A percentile compares a stretch with the other conserved stretches of the same genome.
Conservation (phyloP, 1,140 invertebrate genomes). For the Anastrepha obliqua region DNA sequence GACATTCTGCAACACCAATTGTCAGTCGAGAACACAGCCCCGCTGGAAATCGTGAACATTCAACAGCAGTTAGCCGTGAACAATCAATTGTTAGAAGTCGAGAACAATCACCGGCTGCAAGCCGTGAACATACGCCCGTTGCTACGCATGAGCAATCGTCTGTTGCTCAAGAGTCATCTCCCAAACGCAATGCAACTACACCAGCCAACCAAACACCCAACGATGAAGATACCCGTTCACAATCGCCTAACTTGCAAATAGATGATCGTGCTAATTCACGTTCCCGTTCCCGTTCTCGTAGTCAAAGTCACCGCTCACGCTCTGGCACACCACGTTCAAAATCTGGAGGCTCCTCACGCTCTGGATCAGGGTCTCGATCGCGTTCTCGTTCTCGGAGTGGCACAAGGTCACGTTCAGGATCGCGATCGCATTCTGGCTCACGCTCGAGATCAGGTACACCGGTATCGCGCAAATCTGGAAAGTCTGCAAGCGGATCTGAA, state of each 20-base stretch:
- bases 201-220: conserved; percentile 41
- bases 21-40: no score
- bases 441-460: conserved; percentile 64
- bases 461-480: conserved; percentile 57
- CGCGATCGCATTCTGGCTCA: conserved; percentile 64
- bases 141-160: neutral
- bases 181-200: conserved; percentile 33
- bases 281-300: conserved; percentile 65
- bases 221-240: conserved; percentile 71
- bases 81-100: conserved; percentile 55
- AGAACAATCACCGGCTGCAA: conserved; percentile 52
- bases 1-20: neutral
- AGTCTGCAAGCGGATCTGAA: conserved; percentile 68
- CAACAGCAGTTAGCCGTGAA: conserved; percentile 58
- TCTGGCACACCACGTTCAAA: conserved; percentile 64
- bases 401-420: conserved; percentile 62
- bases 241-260: conserved; percentile 75
- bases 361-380: conserved; percentile 73
- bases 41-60: conserved; percentile 49
- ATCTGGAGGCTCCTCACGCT: conserved; percentile 73
- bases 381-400: conserved; percentile 63
- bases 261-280: conserved; percentile 74
- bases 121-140: conserved; percentile 25
- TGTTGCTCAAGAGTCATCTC: neutral
- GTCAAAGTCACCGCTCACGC: conserved; percentile 60